Percentiles rank a stretch among this genome's conserved stretches.
Evolutionary conservation across 2,797 vertebrate genomes (phyloP).

Genomic region (Smutsia temminckii): DNA sequence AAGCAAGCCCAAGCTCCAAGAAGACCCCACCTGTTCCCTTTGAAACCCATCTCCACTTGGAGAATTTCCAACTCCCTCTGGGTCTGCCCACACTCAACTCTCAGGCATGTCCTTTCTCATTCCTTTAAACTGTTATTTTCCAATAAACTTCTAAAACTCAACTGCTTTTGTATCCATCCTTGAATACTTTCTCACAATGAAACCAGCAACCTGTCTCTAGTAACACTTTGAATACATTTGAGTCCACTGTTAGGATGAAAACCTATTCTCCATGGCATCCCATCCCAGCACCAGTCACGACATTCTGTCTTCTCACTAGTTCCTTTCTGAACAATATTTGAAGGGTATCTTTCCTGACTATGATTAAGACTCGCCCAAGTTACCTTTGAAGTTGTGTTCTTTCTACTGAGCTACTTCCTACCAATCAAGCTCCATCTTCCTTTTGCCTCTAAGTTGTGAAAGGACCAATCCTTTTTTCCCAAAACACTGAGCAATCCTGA

Average conservation of each 20-base stretch:
- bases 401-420: not conserved
- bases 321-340: not conserved
- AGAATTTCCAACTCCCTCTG: no score
- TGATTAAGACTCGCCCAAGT: not conserved
- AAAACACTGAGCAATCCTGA: not conserved
- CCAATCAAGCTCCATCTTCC: not conserved
- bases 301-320: not conserved
- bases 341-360: not conserved
- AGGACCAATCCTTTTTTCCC: not conserved
- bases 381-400: not conserved
- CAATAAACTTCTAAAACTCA: no score
- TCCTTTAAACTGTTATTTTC: no score
- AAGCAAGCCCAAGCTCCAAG: no score
- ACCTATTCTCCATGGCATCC: not conserved
- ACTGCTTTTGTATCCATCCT: no score
- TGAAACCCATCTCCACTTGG: no score
- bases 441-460: not conserved
- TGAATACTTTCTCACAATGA: no score
- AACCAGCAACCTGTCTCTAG: no score
- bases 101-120: no score
- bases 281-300: not conserved
- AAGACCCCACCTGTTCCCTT: no score
- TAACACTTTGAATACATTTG: not conserved
- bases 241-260: not conserved
- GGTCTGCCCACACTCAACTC: no score